phyloP scores from a whole-genome alignment of 2,113 vertebrate genomes.

The Malurus alboscapulatus region DNA sequence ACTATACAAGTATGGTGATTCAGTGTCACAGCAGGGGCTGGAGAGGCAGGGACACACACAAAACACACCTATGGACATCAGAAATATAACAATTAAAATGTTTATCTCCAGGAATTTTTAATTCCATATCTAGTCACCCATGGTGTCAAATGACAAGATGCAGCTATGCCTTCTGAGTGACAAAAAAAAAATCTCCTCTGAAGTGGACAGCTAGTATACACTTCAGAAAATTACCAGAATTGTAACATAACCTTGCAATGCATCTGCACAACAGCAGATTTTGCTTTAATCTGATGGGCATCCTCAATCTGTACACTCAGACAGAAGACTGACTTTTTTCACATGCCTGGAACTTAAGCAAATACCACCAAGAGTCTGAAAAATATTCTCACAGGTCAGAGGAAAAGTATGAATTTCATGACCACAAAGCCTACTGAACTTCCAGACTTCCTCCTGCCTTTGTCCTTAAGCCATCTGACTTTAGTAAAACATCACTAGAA shows the following conservation, averaged over 20 bases:
- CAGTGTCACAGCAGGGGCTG: background rate
- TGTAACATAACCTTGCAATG: background rate
- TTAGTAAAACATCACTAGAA: background rate
- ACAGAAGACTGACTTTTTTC: background rate
- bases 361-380: background rate
- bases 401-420: background rate
- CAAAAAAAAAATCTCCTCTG: background rate
- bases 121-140: background rate
- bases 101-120: background rate
- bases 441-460: background rate
- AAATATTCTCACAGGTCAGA: background rate
- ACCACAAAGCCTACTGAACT: background rate
- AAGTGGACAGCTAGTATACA: background rate
- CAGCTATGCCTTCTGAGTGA: background rate
- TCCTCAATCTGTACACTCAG: background rate
- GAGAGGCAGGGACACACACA: background rate
- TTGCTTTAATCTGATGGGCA: background rate
- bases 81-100: background rate
- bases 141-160: background rate
- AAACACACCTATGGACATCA: background rate
- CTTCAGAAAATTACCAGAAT: background rate
- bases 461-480: background rate
- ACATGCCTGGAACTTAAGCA: background rate
- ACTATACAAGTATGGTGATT: background rate
- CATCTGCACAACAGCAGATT: background rate